Evolutionary conservation across 2,888 invertebrate species (phyloP).

Genomic region (Trisateles emortualis): DNA sequence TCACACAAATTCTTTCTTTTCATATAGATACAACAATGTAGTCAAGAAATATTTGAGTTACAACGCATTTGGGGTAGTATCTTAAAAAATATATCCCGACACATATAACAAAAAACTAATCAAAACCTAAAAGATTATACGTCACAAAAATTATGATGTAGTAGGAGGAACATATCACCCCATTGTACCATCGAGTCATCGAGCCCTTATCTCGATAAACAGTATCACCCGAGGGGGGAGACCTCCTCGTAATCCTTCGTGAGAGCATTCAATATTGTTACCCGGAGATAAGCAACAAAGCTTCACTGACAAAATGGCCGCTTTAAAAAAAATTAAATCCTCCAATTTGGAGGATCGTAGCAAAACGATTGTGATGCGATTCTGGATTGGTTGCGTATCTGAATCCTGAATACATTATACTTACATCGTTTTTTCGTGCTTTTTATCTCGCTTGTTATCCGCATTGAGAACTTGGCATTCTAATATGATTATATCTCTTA

Average conservation of each 20-base stretch:
- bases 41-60: too few relatives aligned
- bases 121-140: not conserved
- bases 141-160: not conserved
- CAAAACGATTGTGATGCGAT: not conserved
- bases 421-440: too few relatives aligned
- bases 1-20: too few relatives aligned
- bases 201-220: not conserved
- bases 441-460: too few relatives aligned
- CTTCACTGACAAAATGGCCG: constrained; percentile 2
- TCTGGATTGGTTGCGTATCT: not conserved
- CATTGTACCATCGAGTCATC: not conserved
- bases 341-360: constrained; percentile 7
- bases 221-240: not conserved
- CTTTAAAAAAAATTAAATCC: constrained; percentile 9
- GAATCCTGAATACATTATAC: constrained; percentile 3
- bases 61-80: too few relatives aligned
- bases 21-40: too few relatives aligned
- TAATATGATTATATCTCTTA: too few relatives aligned
- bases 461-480: too few relatives aligned
- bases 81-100: too few relatives aligned
- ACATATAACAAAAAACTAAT: not conserved
- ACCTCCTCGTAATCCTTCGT: not conserved
- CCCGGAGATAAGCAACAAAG: constrained; percentile 1
- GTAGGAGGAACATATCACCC: not conserved
- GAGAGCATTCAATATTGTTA: constrained; percentile 4